Base-by-base conservation (phyloP, 2,888 invertebrate genomes). In the Blastobasis lacticolella region DNA sequence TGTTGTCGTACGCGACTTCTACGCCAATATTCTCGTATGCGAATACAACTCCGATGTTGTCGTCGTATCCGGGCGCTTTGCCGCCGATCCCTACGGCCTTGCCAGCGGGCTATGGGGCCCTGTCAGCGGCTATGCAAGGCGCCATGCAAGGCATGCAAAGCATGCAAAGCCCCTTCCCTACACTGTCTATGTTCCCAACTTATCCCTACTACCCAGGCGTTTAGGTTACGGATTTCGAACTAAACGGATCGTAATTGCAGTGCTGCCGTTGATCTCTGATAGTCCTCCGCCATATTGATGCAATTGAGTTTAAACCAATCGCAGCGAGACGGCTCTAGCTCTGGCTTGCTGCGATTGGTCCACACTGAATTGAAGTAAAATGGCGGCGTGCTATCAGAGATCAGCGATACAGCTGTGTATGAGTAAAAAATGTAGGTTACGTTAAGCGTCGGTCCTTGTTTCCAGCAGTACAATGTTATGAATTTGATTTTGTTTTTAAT, bases 1-100 rank as follows among this genome's bases (percentile, higher is more conserved):
- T 91, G 46, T 81, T 90, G 10, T 90, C 91, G n/a, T 90, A 90
- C 67, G 90, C 87, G 37, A 76, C 73, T 0, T 75, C 83, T 0
- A 61, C 77, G 0, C 87, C 87, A 0, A 78, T 86, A n/a, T 84
- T 88, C 54, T 79, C 87, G 8, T 87, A 86, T 58, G 82, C 85
- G 2, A 86, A 81, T 43, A 72, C 82, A 0, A 69, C 67, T 36
- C 77, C 79, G 1, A 78, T 84, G 73, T 59, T 86, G 0, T 71
- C 80, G 5, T 68, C 78, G n/a, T 85, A 83, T 53, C 72, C 71
- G 2, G 80, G 66, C 43, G 73, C 78, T 3, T 51, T 84, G 42
- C 74, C 71, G 5, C 60, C 73, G 0, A 61, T 81, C 42, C 78
- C 81, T 0, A 71, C 79, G 0, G 78, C 71, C 0, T 56, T 84